A percentile compares a stretch with the other conserved stretches of the same genome.
Evolutionary conservation across 2,797 vertebrate species (phyloP).

Genomic region (Australoheros facetus): DNA sequence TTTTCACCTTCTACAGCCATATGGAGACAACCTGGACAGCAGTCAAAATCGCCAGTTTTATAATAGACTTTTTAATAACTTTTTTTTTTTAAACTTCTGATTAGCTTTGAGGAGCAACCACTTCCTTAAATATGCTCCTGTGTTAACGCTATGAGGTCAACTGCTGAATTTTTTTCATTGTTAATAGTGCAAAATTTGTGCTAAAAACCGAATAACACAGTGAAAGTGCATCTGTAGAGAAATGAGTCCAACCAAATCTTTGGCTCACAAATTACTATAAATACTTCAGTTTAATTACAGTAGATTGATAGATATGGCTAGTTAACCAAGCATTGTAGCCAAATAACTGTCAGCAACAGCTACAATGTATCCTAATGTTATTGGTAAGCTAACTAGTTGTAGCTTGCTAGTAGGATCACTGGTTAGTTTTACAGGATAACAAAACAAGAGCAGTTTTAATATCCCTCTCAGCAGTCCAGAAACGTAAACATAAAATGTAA

Average conservation of each 20-base stretch:
- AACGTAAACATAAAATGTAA: too few relatives aligned
- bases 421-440: too few relatives aligned
- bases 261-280: too few relatives aligned
- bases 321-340: neutral
- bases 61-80: too few relatives aligned
- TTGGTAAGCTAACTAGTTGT: neutral
- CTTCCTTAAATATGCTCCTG: too few relatives aligned
- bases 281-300: neutral
- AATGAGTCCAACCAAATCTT: rapidly evolving
- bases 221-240: neutral
- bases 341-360: neutral
- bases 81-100: too few relatives aligned
- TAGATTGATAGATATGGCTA: too few relatives aligned
- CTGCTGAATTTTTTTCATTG: neutral
- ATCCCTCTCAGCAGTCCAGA: too few relatives aligned
- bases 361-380: neutral
- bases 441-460: too few relatives aligned
- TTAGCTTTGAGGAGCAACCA: neutral
- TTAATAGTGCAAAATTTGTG: neutral
- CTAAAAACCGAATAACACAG: neutral
- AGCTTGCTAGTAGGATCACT: too few relatives aligned
- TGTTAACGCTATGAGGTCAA: neutral
- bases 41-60: neutral
- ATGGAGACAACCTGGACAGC: too few relatives aligned
- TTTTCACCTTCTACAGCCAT: conserved; percentile 10